Evolutionary conservation across 2,888 invertebrate species (phyloP).

Genomic region (Steinernema scapterisci): DNA sequence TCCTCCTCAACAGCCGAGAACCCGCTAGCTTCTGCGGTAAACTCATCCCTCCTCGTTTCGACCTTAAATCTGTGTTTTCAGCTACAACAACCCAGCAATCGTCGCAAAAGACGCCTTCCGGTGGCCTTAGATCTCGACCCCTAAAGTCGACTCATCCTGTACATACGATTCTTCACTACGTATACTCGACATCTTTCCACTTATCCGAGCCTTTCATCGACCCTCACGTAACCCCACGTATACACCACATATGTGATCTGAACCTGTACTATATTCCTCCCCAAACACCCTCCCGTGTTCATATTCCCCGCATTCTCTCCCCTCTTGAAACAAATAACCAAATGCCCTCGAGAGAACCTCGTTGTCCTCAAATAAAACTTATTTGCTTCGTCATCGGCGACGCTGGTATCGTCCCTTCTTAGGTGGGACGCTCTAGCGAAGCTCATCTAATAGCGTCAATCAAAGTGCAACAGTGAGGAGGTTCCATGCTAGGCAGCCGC

Average conservation of each 20-base stretch:
- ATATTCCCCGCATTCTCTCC: background rate
- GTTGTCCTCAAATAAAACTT: constrained; percentile 26
- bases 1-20: constrained; percentile 2
- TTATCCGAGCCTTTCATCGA: constrained; percentile 30
- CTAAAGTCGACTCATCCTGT: constrained; percentile 10
- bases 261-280: constrained; percentile 5
- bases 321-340: background rate
- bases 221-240: background rate
- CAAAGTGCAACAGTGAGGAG: background rate
- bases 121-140: constrained; percentile 31
- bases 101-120: constrained; percentile 30
- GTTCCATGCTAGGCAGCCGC: background rate
- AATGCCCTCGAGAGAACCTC: background rate
- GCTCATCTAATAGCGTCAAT: background rate
- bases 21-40: background rate
- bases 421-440: background rate
- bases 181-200: constrained; percentile 24
- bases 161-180: constrained; percentile 23
- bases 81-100: constrained; percentile 17
- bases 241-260: background rate
- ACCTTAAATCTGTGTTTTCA: background rate
- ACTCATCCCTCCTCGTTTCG: background rate
- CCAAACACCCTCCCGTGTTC: constrained; percentile 2
- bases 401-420: background rate
- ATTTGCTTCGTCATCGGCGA: constrained; percentile 10